Base-by-base conservation (phyloP, 2,888 invertebrate species). In the Cantharis nigra region DNA sequence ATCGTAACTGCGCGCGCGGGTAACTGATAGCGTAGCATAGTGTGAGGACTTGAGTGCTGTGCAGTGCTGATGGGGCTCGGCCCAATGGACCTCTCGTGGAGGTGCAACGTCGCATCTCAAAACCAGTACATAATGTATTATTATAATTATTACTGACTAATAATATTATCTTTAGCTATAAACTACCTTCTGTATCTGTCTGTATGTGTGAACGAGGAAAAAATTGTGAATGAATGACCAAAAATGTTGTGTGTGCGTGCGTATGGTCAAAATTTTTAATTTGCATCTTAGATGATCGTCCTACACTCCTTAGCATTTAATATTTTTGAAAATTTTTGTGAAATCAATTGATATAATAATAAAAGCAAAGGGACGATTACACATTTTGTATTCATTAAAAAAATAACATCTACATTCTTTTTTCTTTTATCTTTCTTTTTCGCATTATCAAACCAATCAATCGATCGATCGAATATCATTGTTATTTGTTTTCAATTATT, bases 1-100 rank as follows among this genome's bases (percentile, higher is more conserved):
- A 91, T 97, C 97, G 95, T 97, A 97, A 97, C 87, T 85, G 83
- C 83, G 63, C 33, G 72, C 76, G 26, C 49, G 49, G 13, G 71
- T 20, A 26, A 18, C 62, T 49, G 75, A 75, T 75, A 72, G 65
- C 75, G 28, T 75, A 75, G 75, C 69, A 67, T 75, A 75, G 75
- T 75, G 71, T 28, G 73, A 78, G 75, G 75, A 78, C 78, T 78
- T 71, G 75, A 75, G 78, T 78, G 78, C 75, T 72, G 78, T 78
- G 78, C 78, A 78, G 78, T 78, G 78, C 78, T 75, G 78, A 75
- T 75, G 49, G 78, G 78, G 78, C 78, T 75, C 71, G 16, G 78
- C 78, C 78, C 78, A 78, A 49, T 63, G 73, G 73, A 78, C 78
- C 75, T 49, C 49, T 78, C 75, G 70, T 64, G 73, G 75, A 78